phyloP scores from a whole-genome alignment of 1,140 invertebrate species.

The Cylas formicarius region DNA sequence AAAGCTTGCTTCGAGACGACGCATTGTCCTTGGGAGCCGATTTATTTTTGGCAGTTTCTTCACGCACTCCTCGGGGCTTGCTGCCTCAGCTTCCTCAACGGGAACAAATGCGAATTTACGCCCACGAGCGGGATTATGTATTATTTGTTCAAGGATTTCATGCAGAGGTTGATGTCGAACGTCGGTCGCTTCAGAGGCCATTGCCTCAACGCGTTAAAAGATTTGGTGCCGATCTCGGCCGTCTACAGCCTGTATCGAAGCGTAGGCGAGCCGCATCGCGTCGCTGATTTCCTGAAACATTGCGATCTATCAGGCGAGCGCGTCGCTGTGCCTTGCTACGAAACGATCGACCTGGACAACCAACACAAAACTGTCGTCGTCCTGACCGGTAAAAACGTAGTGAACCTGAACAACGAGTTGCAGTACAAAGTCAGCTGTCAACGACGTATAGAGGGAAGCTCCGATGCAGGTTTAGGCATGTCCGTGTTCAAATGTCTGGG shows the following conservation, averaged over 20 bases:
- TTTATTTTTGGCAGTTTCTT: constrained; percentile 55
- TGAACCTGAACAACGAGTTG: constrained; percentile 14
- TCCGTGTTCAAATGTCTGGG: constrained; percentile 24
- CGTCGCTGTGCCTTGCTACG: constrained; percentile 21
- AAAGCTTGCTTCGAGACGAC: constrained; percentile 41
- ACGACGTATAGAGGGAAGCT: not conserved
- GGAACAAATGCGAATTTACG: not conserved
- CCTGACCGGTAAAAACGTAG: constrained; percentile 15
- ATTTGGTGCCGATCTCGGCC: constrained; percentile 44
- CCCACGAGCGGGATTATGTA: constrained; percentile 40
- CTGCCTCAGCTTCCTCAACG: constrained; percentile 40
- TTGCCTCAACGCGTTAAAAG: constrained; percentile 41
- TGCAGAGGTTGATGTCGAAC: no score
- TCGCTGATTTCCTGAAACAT: constrained; percentile 41
- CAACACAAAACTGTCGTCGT: no score
- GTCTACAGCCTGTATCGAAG: constrained; percentile 45
- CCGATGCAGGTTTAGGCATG: constrained; percentile 8
- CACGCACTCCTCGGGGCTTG: constrained; percentile 47
- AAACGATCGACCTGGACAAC: constrained; percentile 8
- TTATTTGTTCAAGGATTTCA: constrained; percentile 45
- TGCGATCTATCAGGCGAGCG: constrained; percentile 25
- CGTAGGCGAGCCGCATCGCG: constrained; percentile 46
- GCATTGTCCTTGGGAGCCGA: constrained; percentile 50
- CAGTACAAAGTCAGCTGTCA: no score
- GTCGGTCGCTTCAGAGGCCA: constrained; percentile 41